Evolutionary conservation across 2,888 invertebrate species (phyloP), one percentile per base, ranked within the genome.

Genomic region (Lepidocyrtinus sp.): DNA sequence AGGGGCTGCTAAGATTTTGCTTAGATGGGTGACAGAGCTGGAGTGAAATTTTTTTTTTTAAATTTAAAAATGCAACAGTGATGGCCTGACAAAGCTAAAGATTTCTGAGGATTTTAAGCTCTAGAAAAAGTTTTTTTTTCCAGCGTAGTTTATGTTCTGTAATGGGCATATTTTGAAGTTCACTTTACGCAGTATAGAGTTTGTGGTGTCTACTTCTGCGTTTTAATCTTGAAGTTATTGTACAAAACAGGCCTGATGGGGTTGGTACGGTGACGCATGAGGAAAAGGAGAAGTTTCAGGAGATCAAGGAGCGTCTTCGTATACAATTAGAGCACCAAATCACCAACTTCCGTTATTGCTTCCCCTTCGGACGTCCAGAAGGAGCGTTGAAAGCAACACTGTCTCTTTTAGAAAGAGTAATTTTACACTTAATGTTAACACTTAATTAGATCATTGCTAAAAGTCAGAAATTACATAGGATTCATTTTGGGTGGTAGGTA

Each of bases 321-420:
- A 93, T 95, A 87, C 91, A 99, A 85, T 91, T 99, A 86, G 99
- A 99, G 90, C 94, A 96, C 90, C 99, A 99, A 92, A 98, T 99
- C 88, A 99, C 99, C 25, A 98, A 99, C 92, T 99, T 99, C 91
- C 93, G 96, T 90, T 98, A 95, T 89, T 97, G 97, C 88, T 99
- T 99, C 91, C 99, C 99, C 82, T 99, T 99, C 89, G 99, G 99
- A 83, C 92, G 99, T 87, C 99, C 99, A 5, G 99, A 99, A 89
- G 99, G 99, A 69, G 96, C 98, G 67, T 90, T 99, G 84, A 99
- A 99, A 89, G 96, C 98, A 19, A 99, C 99, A 5, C 90, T 99
- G 83, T 98, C 98, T 12, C 91, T 99, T 61, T 90, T 99, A 82
- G 99, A 99, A 90, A 92, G 99, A 87, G 92, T 92, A 62, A 19